Percentiles rank a stretch among this genome's conserved stretches.
Conservation (phyloP, 2,797 vertebrate species). For the Odontamblyopus lacepedii region DNA sequence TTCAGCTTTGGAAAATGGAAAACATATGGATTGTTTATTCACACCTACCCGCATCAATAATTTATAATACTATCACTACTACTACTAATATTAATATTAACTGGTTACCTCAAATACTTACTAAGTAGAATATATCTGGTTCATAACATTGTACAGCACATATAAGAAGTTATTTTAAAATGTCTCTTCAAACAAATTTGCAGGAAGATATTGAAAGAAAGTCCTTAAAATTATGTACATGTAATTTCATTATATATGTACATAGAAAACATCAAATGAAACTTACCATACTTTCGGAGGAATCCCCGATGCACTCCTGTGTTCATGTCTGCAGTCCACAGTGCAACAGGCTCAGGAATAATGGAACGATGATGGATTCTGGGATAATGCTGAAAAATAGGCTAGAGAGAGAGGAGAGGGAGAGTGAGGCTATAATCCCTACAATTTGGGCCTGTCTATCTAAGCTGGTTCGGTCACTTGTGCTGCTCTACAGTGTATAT, state of each 20-base stretch:
- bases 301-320: slow-evolving; percentile 78
- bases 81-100: background rate
- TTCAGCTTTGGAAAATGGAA: background rate
- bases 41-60: too few species aligned
- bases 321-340: slow-evolving; percentile 69
- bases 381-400: slow-evolving; percentile 44
- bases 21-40: background rate
- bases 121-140: background rate
- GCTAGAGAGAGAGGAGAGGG: slow-evolving; percentile 38
- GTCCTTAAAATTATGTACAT: background rate
- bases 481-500: slow-evolving; percentile 15
- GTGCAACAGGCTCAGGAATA: slow-evolving; percentile 46
- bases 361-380: slow-evolving; percentile 34
- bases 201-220: background rate
- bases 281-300: slow-evolving; percentile 83
- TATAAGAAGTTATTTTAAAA: background rate
- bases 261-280: background rate
- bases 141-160: background rate
- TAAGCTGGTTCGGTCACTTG: slow-evolving; percentile 43
- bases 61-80: too few species aligned
- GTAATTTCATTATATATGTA: background rate
- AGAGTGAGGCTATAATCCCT: slow-evolving; percentile 60
- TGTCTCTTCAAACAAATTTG: background rate
- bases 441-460: slow-evolving; percentile 63
- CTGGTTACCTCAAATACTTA: background rate